Evolutionary conservation across 2,797 vertebrate genomes (phyloP), one percentile per base, ranked within the genome.

Genomic region (Steatocranus sp.): DNA sequence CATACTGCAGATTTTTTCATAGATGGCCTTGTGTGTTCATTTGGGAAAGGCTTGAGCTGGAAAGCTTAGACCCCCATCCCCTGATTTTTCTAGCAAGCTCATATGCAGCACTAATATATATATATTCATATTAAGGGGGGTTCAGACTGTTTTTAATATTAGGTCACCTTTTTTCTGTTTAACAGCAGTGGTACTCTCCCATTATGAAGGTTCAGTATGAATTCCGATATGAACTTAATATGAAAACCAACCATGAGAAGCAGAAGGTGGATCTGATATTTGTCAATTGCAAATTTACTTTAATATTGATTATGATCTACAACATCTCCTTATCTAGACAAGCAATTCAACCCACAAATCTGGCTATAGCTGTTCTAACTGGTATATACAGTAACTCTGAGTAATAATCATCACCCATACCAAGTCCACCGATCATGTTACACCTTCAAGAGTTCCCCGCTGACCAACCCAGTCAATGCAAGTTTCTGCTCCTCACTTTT

Each of bases 1-100:
- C 41, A 48, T 78, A 51, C 70, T 41, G 79, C 68, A 76, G 83
- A 84, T 88, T 83, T 89, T 43, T 78, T 87, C 85, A 89, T 91
- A 91, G 78, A 86, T 75, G 78, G 73, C 58, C 68, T 63, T 76
- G 63, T 63, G 75, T 63, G 76, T 63, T 75, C 41, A 34, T 20
- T 48, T 56, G 66, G 51, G 76, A 46, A 83, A 54, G 80, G 56
- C 73, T 84, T 75, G 53, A 73, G 78, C 58, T 77, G 68, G 32
- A 84, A 66, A 51, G 43, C 32, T 80, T 77, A 61, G 36, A 8
- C 70, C 49, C 38, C 78, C 51, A 32, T 30, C 25, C 51, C 9
- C 7, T 10, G 9, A n/a, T 36, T 43, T 78, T 80, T 81, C 48
- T 66, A 41, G 68, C 32, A 77, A 76, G 51, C 18, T 76, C 54